Evolutionary conservation across 2,113 vertebrate species (phyloP).

Genomic region (Clupea harengus): DNA sequence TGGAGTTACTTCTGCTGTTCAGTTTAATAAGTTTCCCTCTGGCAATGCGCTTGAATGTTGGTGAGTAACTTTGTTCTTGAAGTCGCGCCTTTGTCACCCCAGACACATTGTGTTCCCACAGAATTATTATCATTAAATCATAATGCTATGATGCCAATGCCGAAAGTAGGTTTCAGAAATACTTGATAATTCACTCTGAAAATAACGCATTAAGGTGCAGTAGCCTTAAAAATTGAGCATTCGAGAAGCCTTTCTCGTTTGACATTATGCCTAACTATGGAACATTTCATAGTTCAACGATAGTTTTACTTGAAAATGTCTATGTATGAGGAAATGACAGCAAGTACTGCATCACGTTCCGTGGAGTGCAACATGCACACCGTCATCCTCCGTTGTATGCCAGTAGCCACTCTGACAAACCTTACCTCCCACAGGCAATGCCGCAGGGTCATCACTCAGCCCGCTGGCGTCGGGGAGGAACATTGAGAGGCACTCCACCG

Average conservation of each 20-base stretch:
- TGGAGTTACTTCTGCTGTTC: slow-evolving; percentile 9
- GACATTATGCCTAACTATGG: neutral
- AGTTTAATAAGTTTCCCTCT: slow-evolving; percentile 11
- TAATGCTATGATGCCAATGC: neutral
- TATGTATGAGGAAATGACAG: neutral
- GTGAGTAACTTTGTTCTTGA: slow-evolving; percentile 32
- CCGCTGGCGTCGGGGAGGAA: slow-evolving; percentile 75
- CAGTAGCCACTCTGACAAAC: neutral
- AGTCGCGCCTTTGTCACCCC: neutral
- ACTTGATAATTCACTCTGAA: neutral
- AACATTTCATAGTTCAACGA: neutral
- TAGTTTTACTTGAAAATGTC: neutral
- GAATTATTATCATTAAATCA: neutral
- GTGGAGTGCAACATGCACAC: neutral
- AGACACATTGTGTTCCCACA: neutral
- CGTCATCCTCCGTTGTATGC: neutral
- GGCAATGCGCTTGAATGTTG: slow-evolving; percentile 16
- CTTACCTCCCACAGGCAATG: slow-evolving; percentile 67
- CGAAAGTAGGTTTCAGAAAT: neutral
- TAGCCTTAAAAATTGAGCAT: neutral
- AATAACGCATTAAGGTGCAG: neutral
- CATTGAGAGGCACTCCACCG: slow-evolving; percentile 72
- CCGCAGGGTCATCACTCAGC: slow-evolving; percentile 74
- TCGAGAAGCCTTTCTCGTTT: neutral
- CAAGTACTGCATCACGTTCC: neutral